Conservation (phyloP, 2,113 vertebrate genomes). For the Excalfactoria chinensis region DNA sequence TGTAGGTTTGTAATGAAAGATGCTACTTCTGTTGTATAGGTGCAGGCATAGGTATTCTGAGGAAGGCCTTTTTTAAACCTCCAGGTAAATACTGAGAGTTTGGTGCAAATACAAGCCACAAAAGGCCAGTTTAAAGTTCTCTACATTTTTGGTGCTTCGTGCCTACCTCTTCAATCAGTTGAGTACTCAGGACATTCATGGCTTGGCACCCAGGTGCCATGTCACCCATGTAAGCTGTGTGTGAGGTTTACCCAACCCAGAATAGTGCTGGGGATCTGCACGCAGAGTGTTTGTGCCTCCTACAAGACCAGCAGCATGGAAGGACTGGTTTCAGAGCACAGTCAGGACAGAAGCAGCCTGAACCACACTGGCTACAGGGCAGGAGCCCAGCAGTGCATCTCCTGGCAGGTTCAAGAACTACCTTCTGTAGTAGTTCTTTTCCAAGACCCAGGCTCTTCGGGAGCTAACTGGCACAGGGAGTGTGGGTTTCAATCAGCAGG, state of each 20-base stretch:
- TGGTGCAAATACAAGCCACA: not conserved
- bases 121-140: not conserved
- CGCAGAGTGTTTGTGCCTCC: not conserved
- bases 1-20: not conserved
- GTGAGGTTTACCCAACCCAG: not conserved
- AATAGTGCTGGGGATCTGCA: not conserved
- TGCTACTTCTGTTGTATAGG: accelerated
- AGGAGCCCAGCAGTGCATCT: too few relatives aligned
- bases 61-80: not conserved
- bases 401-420: too few relatives aligned
- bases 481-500: not conserved
- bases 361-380: too few relatives aligned
- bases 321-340: too few relatives aligned
- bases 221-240: not conserved
- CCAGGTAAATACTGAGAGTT: not conserved
- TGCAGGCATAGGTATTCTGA: not conserved
- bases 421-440: too few relatives aligned
- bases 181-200: not conserved
- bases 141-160: not conserved
- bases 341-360: too few relatives aligned
- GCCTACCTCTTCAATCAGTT: not conserved
- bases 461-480: too few relatives aligned
- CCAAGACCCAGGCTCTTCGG: too few relatives aligned
- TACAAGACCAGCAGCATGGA: too few relatives aligned
- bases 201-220: accelerated